Evolutionary conservation across 2,888 invertebrate species (phyloP).

Genomic region (Lasioglossum vierecki): DNA sequence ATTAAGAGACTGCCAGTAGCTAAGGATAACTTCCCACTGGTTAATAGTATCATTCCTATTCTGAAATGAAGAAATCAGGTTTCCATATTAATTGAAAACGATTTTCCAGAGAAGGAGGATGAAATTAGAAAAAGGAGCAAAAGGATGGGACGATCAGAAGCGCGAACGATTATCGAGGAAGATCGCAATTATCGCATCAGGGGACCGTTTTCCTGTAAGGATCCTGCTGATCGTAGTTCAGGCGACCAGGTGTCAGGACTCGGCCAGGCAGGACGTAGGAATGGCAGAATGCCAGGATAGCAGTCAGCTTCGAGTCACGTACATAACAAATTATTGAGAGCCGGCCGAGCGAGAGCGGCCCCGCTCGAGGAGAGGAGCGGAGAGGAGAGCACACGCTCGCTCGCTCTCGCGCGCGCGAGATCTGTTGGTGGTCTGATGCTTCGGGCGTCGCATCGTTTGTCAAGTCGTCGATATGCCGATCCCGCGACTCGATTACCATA

Average conservation of each 20-base stretch:
- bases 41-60: neutral
- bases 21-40: neutral
- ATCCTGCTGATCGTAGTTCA: conserved; percentile 49
- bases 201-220: conserved; percentile 38
- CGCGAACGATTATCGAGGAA: conserved; percentile 35
- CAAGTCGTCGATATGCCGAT: conserved; percentile 84
- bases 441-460: conserved; percentile 82
- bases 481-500: conserved; percentile 83
- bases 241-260: conserved; percentile 71
- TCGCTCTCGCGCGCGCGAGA: conserved; percentile 65
- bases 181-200: conserved; percentile 35
- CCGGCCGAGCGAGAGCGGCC: conserved; percentile 65
- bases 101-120: neutral
- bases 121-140: neutral
- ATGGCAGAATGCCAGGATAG: conserved; percentile 79
- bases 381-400: neutral
- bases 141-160: neutral
- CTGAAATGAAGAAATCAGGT: neutral
- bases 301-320: conserved; percentile 81
- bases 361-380: conserved; percentile 29
- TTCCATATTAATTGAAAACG: neutral
- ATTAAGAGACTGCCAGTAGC: neutral
- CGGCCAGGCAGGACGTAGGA: conserved; percentile 74
- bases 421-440: conserved; percentile 82
- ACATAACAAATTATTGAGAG: conserved; percentile 83